phyloP scores from a whole-genome alignment of 1,140 invertebrate genomes.

The Drosophila novamexicana region DNA sequence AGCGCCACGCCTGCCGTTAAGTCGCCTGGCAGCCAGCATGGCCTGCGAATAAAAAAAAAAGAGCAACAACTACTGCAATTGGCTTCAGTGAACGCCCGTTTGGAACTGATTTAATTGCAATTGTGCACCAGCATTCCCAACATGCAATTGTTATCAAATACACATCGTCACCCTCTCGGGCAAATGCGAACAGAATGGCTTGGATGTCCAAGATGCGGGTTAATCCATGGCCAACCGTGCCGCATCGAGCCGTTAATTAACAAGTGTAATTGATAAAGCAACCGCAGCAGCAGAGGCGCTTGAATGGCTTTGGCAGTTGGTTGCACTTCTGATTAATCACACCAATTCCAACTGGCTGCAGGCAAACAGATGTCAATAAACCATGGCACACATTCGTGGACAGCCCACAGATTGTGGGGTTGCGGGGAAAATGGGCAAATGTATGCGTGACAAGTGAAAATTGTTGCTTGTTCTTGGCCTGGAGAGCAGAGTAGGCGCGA shows the following conservation, averaged over 20 bases:
- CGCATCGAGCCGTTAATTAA: slow-evolving; percentile 60
- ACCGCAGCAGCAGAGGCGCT: slow-evolving; percentile 9
- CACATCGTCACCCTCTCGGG: slow-evolving; percentile 48
- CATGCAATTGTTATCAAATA: slow-evolving; percentile 76
- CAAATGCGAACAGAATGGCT: slow-evolving; percentile 20
- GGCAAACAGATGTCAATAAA: slow-evolving; percentile 67
- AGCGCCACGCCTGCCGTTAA: slow-evolving; percentile 36
- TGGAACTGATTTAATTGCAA: slow-evolving; percentile 81
- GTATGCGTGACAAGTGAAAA: slow-evolving; percentile 74
- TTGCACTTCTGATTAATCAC: slow-evolving; percentile 57
- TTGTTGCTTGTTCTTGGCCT: slow-evolving; percentile 43
- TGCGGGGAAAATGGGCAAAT: slow-evolving; percentile 34
- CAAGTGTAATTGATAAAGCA: slow-evolving; percentile 78
- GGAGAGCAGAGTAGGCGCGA: slow-evolving; percentile 25
- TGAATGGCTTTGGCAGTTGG: slow-evolving; percentile 31
- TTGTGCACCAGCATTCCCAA: slow-evolving; percentile 56
- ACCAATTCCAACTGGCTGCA: slow-evolving; percentile 38
- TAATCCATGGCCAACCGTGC: slow-evolving; percentile 45
- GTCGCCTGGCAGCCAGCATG: slow-evolving; percentile 45
- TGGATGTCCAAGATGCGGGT: slow-evolving; percentile 60
- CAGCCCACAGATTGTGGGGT: slow-evolving; percentile 10
- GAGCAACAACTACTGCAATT: slow-evolving; percentile 40
- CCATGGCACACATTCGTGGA: slow-evolving; percentile 63
- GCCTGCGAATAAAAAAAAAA: slow-evolving; percentile 45
- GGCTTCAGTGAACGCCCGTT: slow-evolving; percentile 61